Base-by-base conservation (phyloP, 2,888 invertebrate genomes). In the Pterostichus madidus region DNA sequence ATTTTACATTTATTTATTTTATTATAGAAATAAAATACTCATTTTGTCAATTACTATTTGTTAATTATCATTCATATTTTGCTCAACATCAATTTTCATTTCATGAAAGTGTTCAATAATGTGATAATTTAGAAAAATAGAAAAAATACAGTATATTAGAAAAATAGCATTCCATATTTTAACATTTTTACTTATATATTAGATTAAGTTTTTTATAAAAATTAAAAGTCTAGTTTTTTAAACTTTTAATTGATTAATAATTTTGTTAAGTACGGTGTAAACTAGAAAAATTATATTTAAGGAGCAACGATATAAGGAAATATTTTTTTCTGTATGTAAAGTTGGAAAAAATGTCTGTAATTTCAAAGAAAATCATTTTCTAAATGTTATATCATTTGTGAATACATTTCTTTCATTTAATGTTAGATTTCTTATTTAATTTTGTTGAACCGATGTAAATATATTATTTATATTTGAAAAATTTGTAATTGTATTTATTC, bases 111-210 rank as follows among this genome's bases (percentile, higher is more conserved):
- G 73, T 73, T 73, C 15, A 46, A 73, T n/a, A 44, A 3, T 73
- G 73, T 73, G 73, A 73, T 73, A 11, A 73, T 73, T 73, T 73
- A 73, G 49, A 73, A n/a, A 46, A 11, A 5, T 46, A 73, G 73
- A 49, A 24, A n/a, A 39, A 35, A 39, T 15, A 35, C n/a, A 68
- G 13, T 1, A 31, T 7, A 7, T 17, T 59, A 24, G 17, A 13
- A 59, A 17, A 17, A 17, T 4, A 59, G 17, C 15, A 59, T 59
- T 15, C 4, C 13, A 5, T 59, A 59, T 59, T 59, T 10, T 59
- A 10, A 17, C 5, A 1, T 59, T 59, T 59, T 24, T 24, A 24
- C 24, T 24, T 39, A 8, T 39, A 39, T 39, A 2, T 39, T 39
- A 39, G 39, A 39, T 39, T 39, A 39, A 39, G 39, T 39, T 39